Evolutionary conservation across 1,140 invertebrate genomes (phyloP).

Genomic region (Ridgeia piscesae): DNA sequence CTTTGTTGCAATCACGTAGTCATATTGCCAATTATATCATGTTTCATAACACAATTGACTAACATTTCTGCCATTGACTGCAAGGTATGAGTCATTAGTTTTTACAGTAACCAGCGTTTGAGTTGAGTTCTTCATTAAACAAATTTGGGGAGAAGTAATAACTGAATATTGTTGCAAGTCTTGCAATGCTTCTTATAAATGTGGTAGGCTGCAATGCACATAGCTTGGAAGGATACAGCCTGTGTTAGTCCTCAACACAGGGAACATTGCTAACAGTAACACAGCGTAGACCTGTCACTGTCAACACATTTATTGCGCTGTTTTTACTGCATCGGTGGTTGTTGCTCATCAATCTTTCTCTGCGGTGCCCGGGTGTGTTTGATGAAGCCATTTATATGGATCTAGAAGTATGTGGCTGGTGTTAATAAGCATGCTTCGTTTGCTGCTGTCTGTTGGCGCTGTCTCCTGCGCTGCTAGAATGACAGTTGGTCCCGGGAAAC

Average conservation of each 20-base stretch:
- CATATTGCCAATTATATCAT: no score
- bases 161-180: background rate
- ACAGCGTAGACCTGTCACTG: no score
- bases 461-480: background rate
- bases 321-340: background rate
- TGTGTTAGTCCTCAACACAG: background rate
- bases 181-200: background rate
- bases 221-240: background rate
- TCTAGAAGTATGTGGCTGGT: background rate
- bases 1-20: no score
- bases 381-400: background rate
- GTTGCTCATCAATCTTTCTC: background rate
- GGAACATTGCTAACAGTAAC: no score
- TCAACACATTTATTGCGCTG: background rate
- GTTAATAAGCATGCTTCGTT: background rate
- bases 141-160: background rate
- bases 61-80: no score
- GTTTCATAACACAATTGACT: no score
- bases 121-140: background rate
- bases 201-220: no score
- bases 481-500: background rate
- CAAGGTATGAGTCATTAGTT: no score
- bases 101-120: background rate
- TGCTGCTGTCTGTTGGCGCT: background rate
- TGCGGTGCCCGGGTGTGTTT: background rate